These are phyloP conservation scores for Antedon mediterranea DNA, from an alignment of 53 echinoderm and acorn worm species.

Conservation along the genomic window DNA sequence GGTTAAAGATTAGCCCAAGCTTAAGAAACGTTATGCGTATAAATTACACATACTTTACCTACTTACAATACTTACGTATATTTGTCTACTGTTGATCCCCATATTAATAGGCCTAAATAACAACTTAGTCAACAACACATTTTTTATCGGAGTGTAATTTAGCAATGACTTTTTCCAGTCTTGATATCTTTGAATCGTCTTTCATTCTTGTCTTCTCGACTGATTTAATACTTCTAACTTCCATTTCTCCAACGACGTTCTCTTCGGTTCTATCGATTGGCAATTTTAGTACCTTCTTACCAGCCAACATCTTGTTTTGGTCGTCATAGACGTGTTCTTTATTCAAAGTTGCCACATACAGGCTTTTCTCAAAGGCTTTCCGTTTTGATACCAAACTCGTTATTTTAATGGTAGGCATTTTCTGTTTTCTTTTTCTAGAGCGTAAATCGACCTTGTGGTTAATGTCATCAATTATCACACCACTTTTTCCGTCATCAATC, in stretches of 20 bases:
- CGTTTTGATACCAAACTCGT: neutral
- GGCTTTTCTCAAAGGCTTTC: neutral
- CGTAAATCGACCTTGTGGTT: neutral
- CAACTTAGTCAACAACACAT: no score
- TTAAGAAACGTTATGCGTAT: no score
- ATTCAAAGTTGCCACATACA: neutral
- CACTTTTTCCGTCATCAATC: neutral
- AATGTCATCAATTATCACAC: neutral
- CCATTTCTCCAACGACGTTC: neutral
- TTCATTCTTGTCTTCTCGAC: no score
- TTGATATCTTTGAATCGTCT: no score
- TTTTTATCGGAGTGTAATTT: neutral
- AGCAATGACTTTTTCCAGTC: neutral
- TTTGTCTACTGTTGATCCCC: no score
- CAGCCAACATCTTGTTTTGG: neutral
- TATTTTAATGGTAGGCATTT: neutral
- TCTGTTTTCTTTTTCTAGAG: neutral
- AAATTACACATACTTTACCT: no score
- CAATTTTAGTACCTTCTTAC: no score
- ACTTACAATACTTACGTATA: no score
- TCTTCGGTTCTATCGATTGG: no score
- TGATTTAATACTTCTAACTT: neutral
- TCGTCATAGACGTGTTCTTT: neutral
- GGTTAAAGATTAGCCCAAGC: no score
- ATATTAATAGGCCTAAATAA: no score